These are phyloP conservation scores for Macrophya alboannulata DNA, from an alignment of 2,888 invertebrate species.

Conservation along the genomic window DNA sequence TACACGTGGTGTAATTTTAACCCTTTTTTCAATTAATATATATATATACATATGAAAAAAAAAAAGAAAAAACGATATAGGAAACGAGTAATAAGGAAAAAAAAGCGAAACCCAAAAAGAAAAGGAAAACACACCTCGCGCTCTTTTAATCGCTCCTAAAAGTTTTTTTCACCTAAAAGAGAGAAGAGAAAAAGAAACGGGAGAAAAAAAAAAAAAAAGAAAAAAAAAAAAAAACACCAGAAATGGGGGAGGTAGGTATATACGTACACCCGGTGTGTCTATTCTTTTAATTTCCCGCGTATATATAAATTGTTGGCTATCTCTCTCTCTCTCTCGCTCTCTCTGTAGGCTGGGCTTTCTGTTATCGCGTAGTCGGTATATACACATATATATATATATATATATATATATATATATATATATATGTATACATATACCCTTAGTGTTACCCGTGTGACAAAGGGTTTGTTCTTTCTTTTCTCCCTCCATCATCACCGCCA, in stretches of 20 bases:
- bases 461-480: slow-evolving; percentile 59
- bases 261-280: slow-evolving; percentile 42
- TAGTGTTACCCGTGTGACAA: slow-evolving; percentile 25
- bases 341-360: slow-evolving; percentile 38
- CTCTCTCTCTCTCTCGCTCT: slow-evolving; percentile 54
- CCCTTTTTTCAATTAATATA: too few relatives aligned
- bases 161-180: slow-evolving; percentile 26
- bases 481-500: slow-evolving; percentile 72
- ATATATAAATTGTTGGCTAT: slow-evolving; percentile 52
- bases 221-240: slow-evolving; percentile 31
- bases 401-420: not conserved
- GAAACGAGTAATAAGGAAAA: not conserved
- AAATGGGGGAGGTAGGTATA: slow-evolving; percentile 14
- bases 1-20: too few relatives aligned
- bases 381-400: not conserved
- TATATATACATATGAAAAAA: not conserved
- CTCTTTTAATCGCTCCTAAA: slow-evolving; percentile 43
- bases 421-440: not conserved
- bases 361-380: not conserved
- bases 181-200: slow-evolving; percentile 31
- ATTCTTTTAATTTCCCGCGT: slow-evolving; percentile 50
- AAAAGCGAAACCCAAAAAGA: not conserved
- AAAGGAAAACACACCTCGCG: not conserved
- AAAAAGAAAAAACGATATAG: not conserved
- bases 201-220: slow-evolving; percentile 10